Evolutionary conservation across 2,888 invertebrate genomes (phyloP).

Genomic region (Drosophila cognata): DNA sequence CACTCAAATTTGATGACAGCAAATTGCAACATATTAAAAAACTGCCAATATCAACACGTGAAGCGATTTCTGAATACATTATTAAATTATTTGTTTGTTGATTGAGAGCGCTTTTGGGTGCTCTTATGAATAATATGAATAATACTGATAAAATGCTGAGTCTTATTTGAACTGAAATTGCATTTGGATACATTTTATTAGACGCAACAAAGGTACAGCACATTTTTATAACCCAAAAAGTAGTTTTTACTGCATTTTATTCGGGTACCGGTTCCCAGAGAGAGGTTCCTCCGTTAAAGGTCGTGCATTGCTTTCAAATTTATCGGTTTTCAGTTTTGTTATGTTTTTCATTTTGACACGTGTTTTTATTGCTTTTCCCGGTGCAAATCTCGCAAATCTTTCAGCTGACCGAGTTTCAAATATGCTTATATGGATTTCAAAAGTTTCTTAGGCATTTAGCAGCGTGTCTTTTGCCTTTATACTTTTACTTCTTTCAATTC

Average conservation of each 20-base stretch:
- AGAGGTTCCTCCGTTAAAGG: not conserved
- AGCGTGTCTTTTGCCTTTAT: not conserved
- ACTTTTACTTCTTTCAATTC: not conserved
- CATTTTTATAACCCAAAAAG: not conserved
- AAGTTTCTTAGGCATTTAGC: not conserved
- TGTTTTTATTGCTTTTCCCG: not conserved
- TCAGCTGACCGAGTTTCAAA: not conserved
- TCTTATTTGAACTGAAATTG: not conserved
- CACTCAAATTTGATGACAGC: slow-evolving; percentile 70
- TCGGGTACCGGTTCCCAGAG: too few relatives aligned
- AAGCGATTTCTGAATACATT: slow-evolving; percentile 46
- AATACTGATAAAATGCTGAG: not conserved
- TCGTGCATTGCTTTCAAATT: not conserved
- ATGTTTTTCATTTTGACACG: fast-evolving
- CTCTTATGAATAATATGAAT: slow-evolving; percentile 46
- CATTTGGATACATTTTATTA: not conserved
- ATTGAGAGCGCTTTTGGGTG: slow-evolving; percentile 16
- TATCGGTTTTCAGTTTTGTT: not conserved
- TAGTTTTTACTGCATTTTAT: too few relatives aligned
- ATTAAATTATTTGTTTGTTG: slow-evolving; percentile 57
- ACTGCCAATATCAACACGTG: slow-evolving; percentile 37
- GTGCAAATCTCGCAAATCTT: not conserved
- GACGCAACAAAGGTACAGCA: not conserved
- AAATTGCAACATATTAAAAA: slow-evolving; percentile 72
- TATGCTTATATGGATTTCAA: not conserved